Evolutionary conservation across 2,797 vertebrate species (phyloP).

Genomic region (Pantherophis alleghaniensis): DNA sequence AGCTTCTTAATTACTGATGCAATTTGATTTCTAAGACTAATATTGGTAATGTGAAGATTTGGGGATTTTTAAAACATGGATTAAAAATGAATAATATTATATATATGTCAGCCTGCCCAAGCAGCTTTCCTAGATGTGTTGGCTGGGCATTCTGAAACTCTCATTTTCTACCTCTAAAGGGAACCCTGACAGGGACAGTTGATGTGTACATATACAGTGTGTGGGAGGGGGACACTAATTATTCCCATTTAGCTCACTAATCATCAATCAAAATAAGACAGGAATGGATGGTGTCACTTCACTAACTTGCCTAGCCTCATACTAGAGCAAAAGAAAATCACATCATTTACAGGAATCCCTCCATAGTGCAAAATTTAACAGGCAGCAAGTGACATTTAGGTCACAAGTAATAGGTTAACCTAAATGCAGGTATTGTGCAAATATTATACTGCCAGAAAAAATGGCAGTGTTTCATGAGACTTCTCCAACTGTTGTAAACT

Average conservation of each 20-base stretch:
- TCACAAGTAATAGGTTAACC: neutral
- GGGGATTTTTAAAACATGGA: neutral
- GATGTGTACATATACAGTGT: neutral
- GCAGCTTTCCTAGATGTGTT: neutral
- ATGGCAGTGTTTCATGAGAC: neutral
- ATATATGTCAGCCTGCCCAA: neutral
- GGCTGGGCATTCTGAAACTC: neutral
- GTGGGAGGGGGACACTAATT: neutral
- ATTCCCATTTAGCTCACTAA: neutral
- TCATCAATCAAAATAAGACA: neutral
- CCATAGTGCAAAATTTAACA: neutral
- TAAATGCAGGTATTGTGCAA: neutral
- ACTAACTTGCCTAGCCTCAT: neutral
- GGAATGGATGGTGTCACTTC: neutral
- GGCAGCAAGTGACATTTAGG: neutral
- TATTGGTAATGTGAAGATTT: neutral
- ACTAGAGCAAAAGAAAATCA: neutral
- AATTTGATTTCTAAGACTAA: neutral
- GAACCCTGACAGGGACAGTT: neutral
- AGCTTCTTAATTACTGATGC: neutral
- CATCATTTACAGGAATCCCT: neutral
- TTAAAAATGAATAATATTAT: neutral
- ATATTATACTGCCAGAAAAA: neutral
- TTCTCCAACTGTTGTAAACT: neutral
- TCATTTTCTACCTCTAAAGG: neutral